Conservation (phyloP, 2,888 invertebrate genomes). For the Drosophila nr. perissopoda region DNA sequence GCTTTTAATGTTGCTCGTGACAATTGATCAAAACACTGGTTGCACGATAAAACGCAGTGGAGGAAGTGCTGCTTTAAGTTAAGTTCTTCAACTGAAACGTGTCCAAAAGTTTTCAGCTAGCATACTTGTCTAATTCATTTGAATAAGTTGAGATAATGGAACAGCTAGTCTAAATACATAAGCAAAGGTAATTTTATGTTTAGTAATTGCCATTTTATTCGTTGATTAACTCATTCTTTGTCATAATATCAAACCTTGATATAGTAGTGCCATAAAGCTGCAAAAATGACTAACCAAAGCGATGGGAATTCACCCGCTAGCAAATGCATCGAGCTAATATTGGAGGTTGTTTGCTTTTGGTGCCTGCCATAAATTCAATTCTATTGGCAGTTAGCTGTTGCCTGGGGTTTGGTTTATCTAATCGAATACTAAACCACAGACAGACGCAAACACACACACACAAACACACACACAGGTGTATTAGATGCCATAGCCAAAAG, state of each 20-base stretch:
- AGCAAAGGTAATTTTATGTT: background rate
- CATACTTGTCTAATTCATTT: background rate
- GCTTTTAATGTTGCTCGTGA: slow-evolving; percentile 39
- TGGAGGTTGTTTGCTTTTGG: slow-evolving; percentile 4
- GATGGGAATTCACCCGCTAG: slow-evolving; percentile 1
- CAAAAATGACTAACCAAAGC: background rate
- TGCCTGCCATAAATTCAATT: slow-evolving; percentile 45
- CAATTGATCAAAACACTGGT: slow-evolving; percentile 49
- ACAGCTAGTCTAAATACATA: background rate
- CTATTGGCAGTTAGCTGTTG: slow-evolving; percentile 21
- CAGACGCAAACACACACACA: background rate
- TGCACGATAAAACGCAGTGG: slow-evolving; percentile 24
- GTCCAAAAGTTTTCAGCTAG: background rate
- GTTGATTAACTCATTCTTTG: background rate
- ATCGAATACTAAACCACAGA: slow-evolving; percentile 49
- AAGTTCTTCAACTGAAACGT: background rate
- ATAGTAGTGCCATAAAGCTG: slow-evolving; percentile 4
- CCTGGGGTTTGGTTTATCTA: slow-evolving; percentile 38
- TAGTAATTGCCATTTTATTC: background rate
- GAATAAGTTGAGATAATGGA: background rate
- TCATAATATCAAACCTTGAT: background rate
- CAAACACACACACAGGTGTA: slow-evolving; percentile 23
- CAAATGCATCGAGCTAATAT: slow-evolving; percentile 13
- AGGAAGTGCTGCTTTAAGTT: slow-evolving; percentile 4
- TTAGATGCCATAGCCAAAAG: slow-evolving; percentile 21